Evolutionary conservation across 2,888 invertebrate genomes (phyloP).

Genomic region (Pollenia amentaria): DNA sequence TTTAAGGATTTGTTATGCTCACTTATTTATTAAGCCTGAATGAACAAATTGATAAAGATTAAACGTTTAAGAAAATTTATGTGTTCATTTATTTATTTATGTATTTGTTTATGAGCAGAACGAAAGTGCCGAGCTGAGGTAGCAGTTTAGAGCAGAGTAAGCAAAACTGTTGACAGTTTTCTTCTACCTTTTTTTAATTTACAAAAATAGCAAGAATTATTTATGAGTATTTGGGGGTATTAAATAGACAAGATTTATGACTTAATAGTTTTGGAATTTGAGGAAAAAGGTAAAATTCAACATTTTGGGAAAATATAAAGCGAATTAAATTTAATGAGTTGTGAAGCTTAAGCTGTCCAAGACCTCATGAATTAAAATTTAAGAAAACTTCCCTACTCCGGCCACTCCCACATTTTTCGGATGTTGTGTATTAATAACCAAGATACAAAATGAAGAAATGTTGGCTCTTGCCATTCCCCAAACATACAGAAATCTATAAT

Average conservation of each 20-base stretch:
- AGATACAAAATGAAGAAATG: no score
- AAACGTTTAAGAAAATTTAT: slow-evolving; percentile 51
- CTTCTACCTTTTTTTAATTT: background rate
- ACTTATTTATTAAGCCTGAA: slow-evolving; percentile 51
- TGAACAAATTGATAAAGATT: slow-evolving; percentile 58
- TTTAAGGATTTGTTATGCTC: slow-evolving; percentile 11
- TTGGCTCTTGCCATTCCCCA: no score
- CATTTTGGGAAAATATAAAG: background rate
- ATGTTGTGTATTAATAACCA: no score
- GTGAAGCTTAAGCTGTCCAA: background rate
- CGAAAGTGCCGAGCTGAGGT: background rate
- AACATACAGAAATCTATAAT: no score
- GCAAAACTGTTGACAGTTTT: slow-evolving; percentile 61
- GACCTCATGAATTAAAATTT: no score
- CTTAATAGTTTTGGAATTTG: background rate
- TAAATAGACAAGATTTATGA: slow-evolving; percentile 54
- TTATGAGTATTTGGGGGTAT: slow-evolving; percentile 50
- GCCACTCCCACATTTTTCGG: no score
- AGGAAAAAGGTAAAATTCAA: background rate
- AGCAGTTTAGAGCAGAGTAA: background rate
- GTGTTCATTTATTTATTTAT: slow-evolving; percentile 40
- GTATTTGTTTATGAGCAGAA: slow-evolving; percentile 1
- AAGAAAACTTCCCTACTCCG: no score
- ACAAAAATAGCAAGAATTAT: slow-evolving; percentile 48
- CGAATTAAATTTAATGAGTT: slow-evolving; percentile 18